Conservation (phyloP, 2,888 invertebrate genomes). For the Eremobia ochroleuca region DNA sequence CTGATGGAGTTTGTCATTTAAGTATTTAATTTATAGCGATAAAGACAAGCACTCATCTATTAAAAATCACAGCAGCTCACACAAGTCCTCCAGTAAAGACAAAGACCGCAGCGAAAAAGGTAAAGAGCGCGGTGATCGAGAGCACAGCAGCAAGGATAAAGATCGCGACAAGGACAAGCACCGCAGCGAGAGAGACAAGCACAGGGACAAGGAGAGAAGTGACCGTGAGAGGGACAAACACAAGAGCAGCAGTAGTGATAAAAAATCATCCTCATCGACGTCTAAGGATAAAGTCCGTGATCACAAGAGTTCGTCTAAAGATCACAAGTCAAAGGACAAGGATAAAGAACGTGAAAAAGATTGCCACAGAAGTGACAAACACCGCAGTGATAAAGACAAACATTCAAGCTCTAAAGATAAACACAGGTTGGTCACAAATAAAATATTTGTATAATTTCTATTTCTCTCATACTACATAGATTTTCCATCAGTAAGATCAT, state of each 20-base stretch:
- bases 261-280: conserved; percentile 84
- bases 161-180: conserved; percentile 82
- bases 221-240: conserved; percentile 79
- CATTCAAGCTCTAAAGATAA: conserved; percentile 91
- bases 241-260: conserved; percentile 78
- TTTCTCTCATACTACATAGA: not conserved
- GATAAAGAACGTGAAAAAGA: conserved; percentile 82
- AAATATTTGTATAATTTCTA: conserved; percentile 18
- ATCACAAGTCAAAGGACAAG: conserved; percentile 71
- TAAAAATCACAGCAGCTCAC: conserved; percentile 90
- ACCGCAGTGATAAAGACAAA: conserved; percentile 85
- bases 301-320: conserved; percentile 70
- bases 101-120: conserved; percentile 86
- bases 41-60: conserved; percentile 90
- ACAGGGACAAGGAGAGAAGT: conserved; percentile 80
- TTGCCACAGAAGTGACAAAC: conserved; percentile 85
- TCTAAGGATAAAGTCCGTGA: conserved; percentile 86
- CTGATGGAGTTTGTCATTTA: conserved; percentile 42
- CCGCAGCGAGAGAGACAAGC: conserved; percentile 86
- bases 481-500: not conserved
- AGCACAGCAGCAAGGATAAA: conserved; percentile 75
- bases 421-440: conserved; percentile 83
- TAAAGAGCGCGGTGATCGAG: conserved; percentile 77
- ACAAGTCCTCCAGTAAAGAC: conserved; percentile 89
- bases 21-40: conserved; percentile 76